phyloP scores from a whole-genome alignment of 2,888 invertebrate species.

The Synergus laeviventris region DNA sequence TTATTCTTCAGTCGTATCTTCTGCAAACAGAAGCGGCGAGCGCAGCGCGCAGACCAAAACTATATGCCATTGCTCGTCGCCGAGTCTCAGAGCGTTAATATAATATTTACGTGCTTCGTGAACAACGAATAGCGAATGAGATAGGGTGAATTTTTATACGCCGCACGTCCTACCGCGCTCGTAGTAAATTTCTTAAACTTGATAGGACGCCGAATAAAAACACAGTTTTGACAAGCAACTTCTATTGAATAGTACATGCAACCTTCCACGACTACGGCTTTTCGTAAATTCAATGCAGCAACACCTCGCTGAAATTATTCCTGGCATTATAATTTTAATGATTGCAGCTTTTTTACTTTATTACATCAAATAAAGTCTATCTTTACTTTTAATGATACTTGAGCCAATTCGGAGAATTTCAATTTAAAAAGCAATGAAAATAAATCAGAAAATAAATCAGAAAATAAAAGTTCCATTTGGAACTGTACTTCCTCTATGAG shows the following conservation, averaged over 20 bases:
- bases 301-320: slow-evolving; percentile 4
- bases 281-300: slow-evolving; percentile 1
- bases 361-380: background rate
- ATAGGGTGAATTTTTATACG: slow-evolving; percentile 36
- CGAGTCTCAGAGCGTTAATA: slow-evolving; percentile 37
- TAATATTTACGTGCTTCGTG: slow-evolving; percentile 40
- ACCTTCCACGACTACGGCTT: slow-evolving; percentile 9
- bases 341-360: background rate
- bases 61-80: slow-evolving; percentile 35
- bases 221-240: slow-evolving; percentile 38
- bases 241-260: slow-evolving; percentile 29
- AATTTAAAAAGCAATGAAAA: background rate
- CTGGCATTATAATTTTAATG: background rate
- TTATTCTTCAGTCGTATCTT: slow-evolving; percentile 40
- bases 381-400: too few relatives aligned
- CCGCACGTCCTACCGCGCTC: slow-evolving; percentile 25
- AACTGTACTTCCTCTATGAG: background rate
- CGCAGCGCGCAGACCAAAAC: slow-evolving; percentile 25
- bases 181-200: slow-evolving; percentile 40
- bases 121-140: slow-evolving; percentile 39
- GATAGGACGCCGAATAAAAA: slow-evolving; percentile 40
- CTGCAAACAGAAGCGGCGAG: slow-evolving; percentile 35
- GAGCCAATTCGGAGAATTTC: background rate
- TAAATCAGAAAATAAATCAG: background rate
- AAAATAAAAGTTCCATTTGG: background rate